Percentiles rank a stretch among this genome's conserved stretches.
phyloP scores from a whole-genome alignment of 2,113 vertebrate genomes.

The Pleuronectes platessa region DNA sequence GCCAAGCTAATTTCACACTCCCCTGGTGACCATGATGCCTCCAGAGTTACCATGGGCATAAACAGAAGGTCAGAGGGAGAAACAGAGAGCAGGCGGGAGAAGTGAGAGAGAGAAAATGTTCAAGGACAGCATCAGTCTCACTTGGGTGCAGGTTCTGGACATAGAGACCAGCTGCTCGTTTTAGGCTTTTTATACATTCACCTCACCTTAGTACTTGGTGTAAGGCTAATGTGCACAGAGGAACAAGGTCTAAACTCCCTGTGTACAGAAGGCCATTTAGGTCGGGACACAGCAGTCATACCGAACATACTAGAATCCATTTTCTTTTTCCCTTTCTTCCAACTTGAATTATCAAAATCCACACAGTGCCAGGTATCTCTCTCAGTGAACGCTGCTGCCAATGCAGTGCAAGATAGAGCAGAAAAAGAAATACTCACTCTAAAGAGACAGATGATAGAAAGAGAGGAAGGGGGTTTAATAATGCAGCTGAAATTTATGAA shows the following conservation, averaged over 20 bases:
- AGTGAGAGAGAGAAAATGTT: slow-evolving; percentile 50
- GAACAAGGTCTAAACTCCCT: slow-evolving; percentile 35
- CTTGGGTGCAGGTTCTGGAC: slow-evolving; percentile 52
- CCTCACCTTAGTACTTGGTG: slow-evolving; percentile 31
- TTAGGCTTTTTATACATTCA: slow-evolving; percentile 48
- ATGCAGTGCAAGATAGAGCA: neutral
- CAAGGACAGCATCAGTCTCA: slow-evolving; percentile 65
- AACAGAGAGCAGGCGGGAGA: slow-evolving; percentile 43
- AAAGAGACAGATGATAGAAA: neutral
- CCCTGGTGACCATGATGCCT: slow-evolving; percentile 73
- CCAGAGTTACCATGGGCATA: slow-evolving; percentile 68
- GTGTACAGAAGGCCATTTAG: slow-evolving; percentile 44
- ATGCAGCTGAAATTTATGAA: slow-evolving; percentile 2
- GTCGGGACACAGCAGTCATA: slow-evolving; percentile 37
- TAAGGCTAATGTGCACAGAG: slow-evolving; percentile 12
- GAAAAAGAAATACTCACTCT: neutral
- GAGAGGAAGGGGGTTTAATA: slow-evolving; percentile 2
- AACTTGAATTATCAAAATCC: slow-evolving; percentile 1
- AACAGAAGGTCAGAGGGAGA: slow-evolving; percentile 74
- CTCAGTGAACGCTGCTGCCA: neutral
- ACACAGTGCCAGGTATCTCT: neutral
- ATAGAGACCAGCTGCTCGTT: slow-evolving; percentile 61
- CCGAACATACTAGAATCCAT: neutral
- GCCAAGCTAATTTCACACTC: slow-evolving; percentile 81
- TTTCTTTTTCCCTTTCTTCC: slow-evolving; percentile 1